These are phyloP conservation scores for Pyrgilauda ruficollis DNA, from an alignment of 2,113 vertebrate genomes.

Conservation along the genomic window DNA sequence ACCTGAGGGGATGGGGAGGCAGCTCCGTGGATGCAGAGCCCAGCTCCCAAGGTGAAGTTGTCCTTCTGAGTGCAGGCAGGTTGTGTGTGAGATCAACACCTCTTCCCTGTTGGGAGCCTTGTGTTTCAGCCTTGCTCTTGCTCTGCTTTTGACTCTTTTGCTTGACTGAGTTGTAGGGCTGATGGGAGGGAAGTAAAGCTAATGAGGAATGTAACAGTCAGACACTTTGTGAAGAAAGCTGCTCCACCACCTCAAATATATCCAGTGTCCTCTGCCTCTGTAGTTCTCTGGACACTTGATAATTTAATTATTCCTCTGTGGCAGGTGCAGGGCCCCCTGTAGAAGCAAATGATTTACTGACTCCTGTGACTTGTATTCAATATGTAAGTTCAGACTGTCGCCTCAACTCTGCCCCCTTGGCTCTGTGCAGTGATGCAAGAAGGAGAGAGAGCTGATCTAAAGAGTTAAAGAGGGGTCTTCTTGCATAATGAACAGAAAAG, in stretches of 20 bases:
- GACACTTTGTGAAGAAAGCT: not conserved
- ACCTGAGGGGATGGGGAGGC: not conserved
- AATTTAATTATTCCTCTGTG: not conserved
- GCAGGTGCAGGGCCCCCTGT: not conserved
- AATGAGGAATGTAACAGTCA: not conserved
- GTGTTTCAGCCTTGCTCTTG: not conserved
- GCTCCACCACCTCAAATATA: not conserved
- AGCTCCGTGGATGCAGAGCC: not conserved
- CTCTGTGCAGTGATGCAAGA: not conserved
- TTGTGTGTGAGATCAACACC: not conserved
- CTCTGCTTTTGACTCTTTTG: not conserved
- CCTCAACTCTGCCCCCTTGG: not conserved
- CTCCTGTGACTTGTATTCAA: not conserved
- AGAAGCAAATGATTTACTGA: not conserved
- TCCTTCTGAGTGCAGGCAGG: not conserved
- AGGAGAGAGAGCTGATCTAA: not conserved
- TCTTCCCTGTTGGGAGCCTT: not conserved
- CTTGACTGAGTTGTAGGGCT: not conserved
- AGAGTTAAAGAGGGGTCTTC: not conserved
- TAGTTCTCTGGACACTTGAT: not conserved
- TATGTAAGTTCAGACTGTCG: not conserved
- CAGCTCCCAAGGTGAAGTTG: not conserved
- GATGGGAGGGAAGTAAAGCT: not conserved
- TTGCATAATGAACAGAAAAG: not conserved
- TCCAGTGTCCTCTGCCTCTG: not conserved